Percentiles rank a stretch among this genome's conserved stretches.
Conservation (phyloP, 1,140 invertebrate species). For the Aporrectodea caliginosa region DNA sequence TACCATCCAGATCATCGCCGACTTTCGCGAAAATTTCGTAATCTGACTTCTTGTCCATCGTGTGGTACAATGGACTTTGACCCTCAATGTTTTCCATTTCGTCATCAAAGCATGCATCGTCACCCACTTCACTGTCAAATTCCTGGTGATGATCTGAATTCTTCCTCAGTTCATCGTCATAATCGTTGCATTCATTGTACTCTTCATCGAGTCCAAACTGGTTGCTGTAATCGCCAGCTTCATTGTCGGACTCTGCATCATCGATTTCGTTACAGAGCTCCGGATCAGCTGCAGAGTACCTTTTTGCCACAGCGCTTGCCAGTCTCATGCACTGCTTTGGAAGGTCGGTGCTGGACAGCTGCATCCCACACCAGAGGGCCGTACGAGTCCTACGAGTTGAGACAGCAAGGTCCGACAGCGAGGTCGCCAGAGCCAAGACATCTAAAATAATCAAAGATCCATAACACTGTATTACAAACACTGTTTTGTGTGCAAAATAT, state of each 20-base stretch:
- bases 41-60: neutral
- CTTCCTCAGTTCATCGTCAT: neutral
- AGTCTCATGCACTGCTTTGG: constrained; percentile 18
- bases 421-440: constrained; percentile 62
- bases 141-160: neutral
- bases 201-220: too few relatives aligned
- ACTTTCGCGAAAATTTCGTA: neutral
- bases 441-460: constrained; percentile 53
- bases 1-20: neutral
- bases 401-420: constrained; percentile 62
- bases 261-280: too few relatives aligned
- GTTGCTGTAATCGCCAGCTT: too few relatives aligned
- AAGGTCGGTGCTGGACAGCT: constrained; percentile 46
- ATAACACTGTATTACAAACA: neutral
- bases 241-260: too few relatives aligned
- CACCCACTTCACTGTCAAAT: neutral
- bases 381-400: constrained; percentile 63
- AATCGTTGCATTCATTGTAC: too few relatives aligned
- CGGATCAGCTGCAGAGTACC: neutral
- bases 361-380: constrained; percentile 64
- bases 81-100: neutral
- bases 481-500: neutral
- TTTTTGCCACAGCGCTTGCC: constrained; percentile 13
- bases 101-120: neutral
- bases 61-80: neutral